Evolutionary conservation across 2,888 invertebrate species (phyloP), one percentile per base, ranked within the genome.

Genomic region (Drosophila phalerata): DNA sequence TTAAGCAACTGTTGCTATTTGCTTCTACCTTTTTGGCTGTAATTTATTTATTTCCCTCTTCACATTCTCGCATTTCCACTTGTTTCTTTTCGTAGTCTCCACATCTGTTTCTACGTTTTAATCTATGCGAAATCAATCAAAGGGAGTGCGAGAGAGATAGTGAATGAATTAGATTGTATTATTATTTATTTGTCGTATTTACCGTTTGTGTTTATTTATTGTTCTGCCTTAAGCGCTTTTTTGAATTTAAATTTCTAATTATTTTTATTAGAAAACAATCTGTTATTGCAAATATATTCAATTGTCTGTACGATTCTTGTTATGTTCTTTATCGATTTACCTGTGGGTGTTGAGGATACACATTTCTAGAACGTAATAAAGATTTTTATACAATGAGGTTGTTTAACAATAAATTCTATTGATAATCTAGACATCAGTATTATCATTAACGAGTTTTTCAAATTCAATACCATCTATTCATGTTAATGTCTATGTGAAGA

Each of bases 211-310:
- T 58, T 64, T 78, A 76, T 78, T 81, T 81, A 82, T 85, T 67
- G 69, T 66, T 70, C 57, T 70, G 82, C 53, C 64, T 53, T 77
- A 47, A 40, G 61, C 67, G 85, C 69, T 66, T 69, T 56, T 43
- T 58, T 62, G 83, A 82, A 82, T 82, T 82, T 73, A 76, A 85
- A 85, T 82, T 78, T 82, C 60, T 68, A 82, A 83, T 83, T 85
- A 85, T 69, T 56, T 52, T 55, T 48, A 49, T 67, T 52, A 37
- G 51, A 57, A 43, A 17, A 53, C 51, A 62, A 56, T 43, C 48
- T 45, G 17, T 66, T 49, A 52, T 53, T 66, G 51, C 55, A 52
- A 53, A 61, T 42, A 43, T 34, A 52, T 61, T 32, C 53, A 32
- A 51, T 52, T 38, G 15, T 42, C 22, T 13, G 5, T 11, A 22